Evolutionary conservation across 2,113 vertebrate species (phyloP).

Genomic region (Pogona vitticeps): DNA sequence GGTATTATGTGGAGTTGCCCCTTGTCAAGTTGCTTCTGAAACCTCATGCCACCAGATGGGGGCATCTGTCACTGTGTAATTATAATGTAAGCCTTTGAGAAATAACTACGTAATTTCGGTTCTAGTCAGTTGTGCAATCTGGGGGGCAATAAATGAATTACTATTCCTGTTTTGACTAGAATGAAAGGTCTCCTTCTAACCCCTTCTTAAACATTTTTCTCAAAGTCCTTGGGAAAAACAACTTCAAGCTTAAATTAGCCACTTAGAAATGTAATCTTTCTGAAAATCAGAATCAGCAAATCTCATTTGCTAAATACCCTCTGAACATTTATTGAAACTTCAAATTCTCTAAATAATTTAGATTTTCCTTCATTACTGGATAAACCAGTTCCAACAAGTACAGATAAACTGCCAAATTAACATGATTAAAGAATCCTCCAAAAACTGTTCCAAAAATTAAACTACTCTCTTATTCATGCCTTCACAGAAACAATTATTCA

Average conservation of each 20-base stretch:
- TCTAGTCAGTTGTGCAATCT: background rate
- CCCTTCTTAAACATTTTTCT: background rate
- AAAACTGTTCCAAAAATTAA: background rate
- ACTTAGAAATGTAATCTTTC: background rate
- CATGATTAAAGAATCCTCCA: background rate
- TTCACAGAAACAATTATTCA: background rate
- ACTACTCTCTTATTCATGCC: background rate
- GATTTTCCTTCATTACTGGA: background rate
- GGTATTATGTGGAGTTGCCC: background rate
- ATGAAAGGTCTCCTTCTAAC: background rate
- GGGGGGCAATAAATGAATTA: background rate
- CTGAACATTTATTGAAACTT: background rate
- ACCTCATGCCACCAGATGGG: background rate
- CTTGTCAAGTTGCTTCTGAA: background rate
- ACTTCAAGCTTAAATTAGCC: background rate
- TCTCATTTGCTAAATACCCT: background rate
- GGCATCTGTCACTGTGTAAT: background rate
- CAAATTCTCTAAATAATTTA: background rate
- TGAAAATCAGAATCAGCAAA: background rate
- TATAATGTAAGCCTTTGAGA: background rate
- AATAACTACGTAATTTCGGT: background rate
- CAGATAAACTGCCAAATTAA: background rate
- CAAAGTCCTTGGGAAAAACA: background rate
- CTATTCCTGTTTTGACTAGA: background rate
- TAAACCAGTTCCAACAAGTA: background rate